These are phyloP conservation scores for Dicerorhinus sumatrensis DNA, from an alignment of 2,113 vertebrate genomes.

Conservation along the genomic window DNA sequence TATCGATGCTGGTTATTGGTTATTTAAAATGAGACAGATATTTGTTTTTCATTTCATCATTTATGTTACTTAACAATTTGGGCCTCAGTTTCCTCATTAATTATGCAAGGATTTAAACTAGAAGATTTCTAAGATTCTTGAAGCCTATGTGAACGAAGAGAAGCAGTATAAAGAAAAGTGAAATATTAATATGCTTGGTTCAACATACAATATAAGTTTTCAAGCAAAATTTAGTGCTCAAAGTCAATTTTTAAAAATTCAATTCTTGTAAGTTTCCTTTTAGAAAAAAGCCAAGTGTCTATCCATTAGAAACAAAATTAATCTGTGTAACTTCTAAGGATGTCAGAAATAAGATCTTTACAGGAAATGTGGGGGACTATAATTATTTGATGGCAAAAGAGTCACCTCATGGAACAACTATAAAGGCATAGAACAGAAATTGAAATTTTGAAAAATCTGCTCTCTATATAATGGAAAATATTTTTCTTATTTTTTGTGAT, in stretches of 20 bases:
- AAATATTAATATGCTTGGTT: background rate
- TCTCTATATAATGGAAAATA: background rate
- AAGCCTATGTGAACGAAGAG: background rate
- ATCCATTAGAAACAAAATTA: background rate
- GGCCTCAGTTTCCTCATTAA: background rate
- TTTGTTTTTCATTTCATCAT: background rate
- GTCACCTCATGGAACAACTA: background rate
- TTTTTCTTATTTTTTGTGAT: background rate
- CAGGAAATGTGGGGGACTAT: background rate
- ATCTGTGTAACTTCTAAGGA: background rate
- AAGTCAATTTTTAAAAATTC: background rate
- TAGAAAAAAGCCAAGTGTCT: background rate
- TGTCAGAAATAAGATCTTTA: background rate
- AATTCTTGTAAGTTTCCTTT: background rate
- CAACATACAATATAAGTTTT: background rate
- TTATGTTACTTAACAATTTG: background rate
- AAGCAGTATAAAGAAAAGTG: background rate
- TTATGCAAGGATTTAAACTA: background rate
- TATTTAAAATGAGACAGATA: background rate
- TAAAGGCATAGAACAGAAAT: background rate
- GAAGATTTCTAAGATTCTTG: background rate
- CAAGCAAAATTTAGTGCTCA: background rate
- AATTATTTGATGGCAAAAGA: background rate
- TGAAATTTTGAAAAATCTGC: background rate
- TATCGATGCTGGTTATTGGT: background rate